These are phyloP conservation scores for Falco naumanni DNA, from an alignment of 2,797 vertebrate species.

Conservation along the genomic window DNA sequence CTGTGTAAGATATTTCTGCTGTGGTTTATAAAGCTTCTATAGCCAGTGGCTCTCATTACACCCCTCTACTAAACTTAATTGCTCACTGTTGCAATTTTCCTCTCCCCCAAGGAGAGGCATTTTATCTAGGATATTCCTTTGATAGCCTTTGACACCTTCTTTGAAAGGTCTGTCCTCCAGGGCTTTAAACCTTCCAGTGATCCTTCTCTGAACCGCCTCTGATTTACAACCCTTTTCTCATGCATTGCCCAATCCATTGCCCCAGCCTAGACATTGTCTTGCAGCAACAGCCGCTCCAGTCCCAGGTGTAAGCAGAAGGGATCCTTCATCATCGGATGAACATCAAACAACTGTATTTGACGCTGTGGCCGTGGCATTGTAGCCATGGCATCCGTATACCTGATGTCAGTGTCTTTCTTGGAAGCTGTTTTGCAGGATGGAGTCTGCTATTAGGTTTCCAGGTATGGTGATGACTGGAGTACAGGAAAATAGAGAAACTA, in stretches of 20 bases:
- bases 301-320: accelerated
- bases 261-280: neutral
- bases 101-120: accelerated
- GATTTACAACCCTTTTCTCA: neutral
- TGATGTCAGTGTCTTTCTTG: neutral
- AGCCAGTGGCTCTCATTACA: neutral
- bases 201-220: neutral
- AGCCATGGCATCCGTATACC: neutral
- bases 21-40: neutral
- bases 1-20: neutral
- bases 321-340: neutral
- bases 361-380: accelerated
- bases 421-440: neutral
- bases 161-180: neutral
- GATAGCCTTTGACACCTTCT: neutral
- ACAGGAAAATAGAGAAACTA: accelerated
- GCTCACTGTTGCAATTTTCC: neutral
- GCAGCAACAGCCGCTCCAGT: neutral
- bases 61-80: neutral
- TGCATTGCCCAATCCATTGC: neutral
- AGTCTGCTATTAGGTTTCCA: neutral
- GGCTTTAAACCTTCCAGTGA: neutral
- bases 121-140: neutral
- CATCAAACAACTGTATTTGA: neutral
- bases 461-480: neutral